Conservation (phyloP, 2,113 vertebrate species). For the Ammodytes marinus region DNA sequence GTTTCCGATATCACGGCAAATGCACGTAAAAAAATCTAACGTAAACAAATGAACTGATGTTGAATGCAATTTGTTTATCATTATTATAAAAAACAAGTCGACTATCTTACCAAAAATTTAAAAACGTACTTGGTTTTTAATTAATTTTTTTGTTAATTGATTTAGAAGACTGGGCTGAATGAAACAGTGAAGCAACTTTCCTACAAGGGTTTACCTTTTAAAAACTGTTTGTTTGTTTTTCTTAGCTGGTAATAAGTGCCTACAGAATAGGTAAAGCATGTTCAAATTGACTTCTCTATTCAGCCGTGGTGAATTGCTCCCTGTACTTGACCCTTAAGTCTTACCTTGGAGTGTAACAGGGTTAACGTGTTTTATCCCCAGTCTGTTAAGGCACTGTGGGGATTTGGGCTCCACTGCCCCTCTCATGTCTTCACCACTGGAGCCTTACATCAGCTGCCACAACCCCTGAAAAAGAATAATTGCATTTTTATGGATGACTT, state of each 20-base stretch:
- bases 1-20: background rate
- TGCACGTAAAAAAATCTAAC: background rate
- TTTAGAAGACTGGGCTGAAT: too few relatives aligned
- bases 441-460: conserved; percentile 57
- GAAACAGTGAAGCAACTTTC: background rate
- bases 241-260: background rate
- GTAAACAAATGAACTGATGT: background rate
- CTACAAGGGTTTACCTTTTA: background rate
- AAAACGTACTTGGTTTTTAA: background rate
- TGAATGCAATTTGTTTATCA: background rate
- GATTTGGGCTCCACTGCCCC: conserved; percentile 57
- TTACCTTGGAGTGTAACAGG: conserved; percentile 52
- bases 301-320: conserved; percentile 32
- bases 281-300: conserved; percentile 32
- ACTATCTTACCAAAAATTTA: background rate
- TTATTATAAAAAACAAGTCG: background rate
- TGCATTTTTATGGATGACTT: conserved; percentile 72
- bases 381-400: conserved; percentile 45
- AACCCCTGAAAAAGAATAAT: conserved; percentile 56
- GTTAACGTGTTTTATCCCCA: conserved; percentile 48
- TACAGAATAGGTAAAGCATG: conserved; percentile 6
- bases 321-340: conserved; percentile 41
- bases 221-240: background rate
- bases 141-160: too few relatives aligned
- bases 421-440: conserved; percentile 52